Evolutionary conservation across 2,797 vertebrate genomes (phyloP).

Genomic region (Phataginus tetradactyla): DNA sequence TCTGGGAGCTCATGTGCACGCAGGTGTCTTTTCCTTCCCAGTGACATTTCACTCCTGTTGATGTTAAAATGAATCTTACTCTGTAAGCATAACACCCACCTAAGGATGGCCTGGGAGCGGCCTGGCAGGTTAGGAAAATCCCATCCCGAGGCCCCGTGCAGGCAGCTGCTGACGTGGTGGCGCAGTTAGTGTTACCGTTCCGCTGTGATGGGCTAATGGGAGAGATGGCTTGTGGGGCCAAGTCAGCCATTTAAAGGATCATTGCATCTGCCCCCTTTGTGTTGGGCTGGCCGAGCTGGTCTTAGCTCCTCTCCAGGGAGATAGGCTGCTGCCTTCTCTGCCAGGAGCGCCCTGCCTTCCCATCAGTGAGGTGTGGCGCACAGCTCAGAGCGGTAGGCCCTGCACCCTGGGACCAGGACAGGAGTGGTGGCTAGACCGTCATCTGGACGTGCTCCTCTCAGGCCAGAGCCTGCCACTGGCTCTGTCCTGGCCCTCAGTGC

Average conservation of each 20-base stretch:
- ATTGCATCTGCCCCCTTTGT: neutral
- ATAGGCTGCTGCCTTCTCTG: too few relatives aligned
- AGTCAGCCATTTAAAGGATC: neutral
- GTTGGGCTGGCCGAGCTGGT: neutral
- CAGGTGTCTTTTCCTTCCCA: neutral
- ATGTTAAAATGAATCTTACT: rapidly evolving
- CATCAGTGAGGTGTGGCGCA: rapidly evolving
- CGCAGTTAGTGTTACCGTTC: rapidly evolving
- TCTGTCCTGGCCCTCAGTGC: too few relatives aligned
- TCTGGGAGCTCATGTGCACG: neutral
- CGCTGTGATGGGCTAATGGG: neutral
- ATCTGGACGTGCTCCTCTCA: neutral
- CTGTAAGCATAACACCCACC: neutral
- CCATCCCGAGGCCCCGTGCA: rapidly evolving
- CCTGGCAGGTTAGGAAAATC: neutral
- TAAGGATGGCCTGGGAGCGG: neutral
- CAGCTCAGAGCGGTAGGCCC: neutral
- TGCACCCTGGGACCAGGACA: neutral
- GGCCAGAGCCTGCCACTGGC: neutral
- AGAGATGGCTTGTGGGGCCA: neutral
- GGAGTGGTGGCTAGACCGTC: rapidly evolving
- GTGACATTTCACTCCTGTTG: neutral
- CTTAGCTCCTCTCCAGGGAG: too few relatives aligned
- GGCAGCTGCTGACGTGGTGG: rapidly evolving
- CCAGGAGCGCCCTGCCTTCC: neutral